Evolutionary conservation across 2,113 vertebrate genomes (phyloP), one percentile per base, ranked within the genome.

Genomic region (Mola mola): DNA sequence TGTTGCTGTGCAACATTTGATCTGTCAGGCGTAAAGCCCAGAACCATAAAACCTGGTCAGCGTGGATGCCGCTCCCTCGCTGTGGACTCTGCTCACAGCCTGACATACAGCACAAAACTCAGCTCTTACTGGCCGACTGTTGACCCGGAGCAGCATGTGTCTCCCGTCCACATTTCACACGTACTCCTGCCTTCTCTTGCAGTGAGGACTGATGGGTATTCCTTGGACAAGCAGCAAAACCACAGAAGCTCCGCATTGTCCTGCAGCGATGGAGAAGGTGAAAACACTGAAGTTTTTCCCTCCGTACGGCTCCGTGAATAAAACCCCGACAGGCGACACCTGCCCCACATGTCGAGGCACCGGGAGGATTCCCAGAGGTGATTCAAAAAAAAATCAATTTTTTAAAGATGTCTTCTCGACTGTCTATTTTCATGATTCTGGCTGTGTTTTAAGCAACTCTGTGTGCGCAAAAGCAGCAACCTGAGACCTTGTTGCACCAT

Each of bases 261-360:
- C 3, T 1, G 5, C 37, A 8, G 55, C 6, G 8, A 56, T 26
- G 26, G 80, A 89, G 36, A 71, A 42, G 28, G 7, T 5, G 1
- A 71, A 57, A 24, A 63, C 55, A 1, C 46, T 69, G 37, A 75
- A n/a, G 47, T 19, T 55, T 0, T 81, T 78, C 16, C 78, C 68
- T 40, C 34, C 66, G 0, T 93, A 93, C 5, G 90, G 91, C 1
- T 28, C 49, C 53, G 51, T 82, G 1, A 72, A 19, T 3, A 71
- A 37, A 2, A 33, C 16, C 51, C 3, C 16, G 1, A 1, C 65
- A 0, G 67, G 53, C 0, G 73, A 82, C 22, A 67, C 20, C 38
- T 97, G 95, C 46, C 95, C 94, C 3, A 95, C 95, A 0, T 96
- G 95, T 57, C 88, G 87, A 0, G 95, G 95, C 48, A 94, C 81